phyloP scores from a whole-genome alignment of 2,888 invertebrate species.

The Pseudoips prasinana region DNA sequence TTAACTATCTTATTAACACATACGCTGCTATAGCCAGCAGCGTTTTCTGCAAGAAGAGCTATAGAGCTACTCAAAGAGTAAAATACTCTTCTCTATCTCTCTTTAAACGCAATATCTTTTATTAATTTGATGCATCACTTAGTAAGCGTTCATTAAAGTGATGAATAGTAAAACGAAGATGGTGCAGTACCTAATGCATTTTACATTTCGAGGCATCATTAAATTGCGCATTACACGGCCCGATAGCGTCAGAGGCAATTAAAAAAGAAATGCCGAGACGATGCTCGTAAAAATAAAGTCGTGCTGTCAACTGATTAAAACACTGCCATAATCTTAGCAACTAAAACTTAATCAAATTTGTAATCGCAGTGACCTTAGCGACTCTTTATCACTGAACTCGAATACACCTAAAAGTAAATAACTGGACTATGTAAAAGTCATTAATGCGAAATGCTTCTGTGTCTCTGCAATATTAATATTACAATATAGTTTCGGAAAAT shows the following conservation, averaged over 20 bases:
- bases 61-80: too few species aligned
- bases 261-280: conserved; percentile 77
- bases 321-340: conserved; percentile 59
- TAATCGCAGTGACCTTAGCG: conserved; percentile 45
- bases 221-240: conserved; percentile 74
- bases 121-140: too few species aligned
- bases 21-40: too few species aligned
- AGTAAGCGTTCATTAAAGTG: conserved; percentile 39
- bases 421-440: too few species aligned
- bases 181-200: conserved; percentile 76
- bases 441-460: too few species aligned
- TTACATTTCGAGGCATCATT: conserved; percentile 79
- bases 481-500: too few species aligned
- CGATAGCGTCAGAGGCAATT: conserved; percentile 71
- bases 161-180: conserved; percentile 67
- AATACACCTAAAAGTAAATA: too few species aligned
- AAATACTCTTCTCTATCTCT: too few species aligned
- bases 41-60: too few species aligned
- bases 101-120: too few species aligned
- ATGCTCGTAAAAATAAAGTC: conserved; percentile 73
- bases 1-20: too few species aligned
- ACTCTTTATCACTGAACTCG: conserved; percentile 40
- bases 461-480: too few species aligned
- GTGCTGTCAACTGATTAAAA: conserved; percentile 77
- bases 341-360: conserved; percentile 61